Evolutionary conservation across 1,140 invertebrate genomes (phyloP), one percentile per base, ranked within the genome.

Genomic region (Brachionus koreanus): DNA sequence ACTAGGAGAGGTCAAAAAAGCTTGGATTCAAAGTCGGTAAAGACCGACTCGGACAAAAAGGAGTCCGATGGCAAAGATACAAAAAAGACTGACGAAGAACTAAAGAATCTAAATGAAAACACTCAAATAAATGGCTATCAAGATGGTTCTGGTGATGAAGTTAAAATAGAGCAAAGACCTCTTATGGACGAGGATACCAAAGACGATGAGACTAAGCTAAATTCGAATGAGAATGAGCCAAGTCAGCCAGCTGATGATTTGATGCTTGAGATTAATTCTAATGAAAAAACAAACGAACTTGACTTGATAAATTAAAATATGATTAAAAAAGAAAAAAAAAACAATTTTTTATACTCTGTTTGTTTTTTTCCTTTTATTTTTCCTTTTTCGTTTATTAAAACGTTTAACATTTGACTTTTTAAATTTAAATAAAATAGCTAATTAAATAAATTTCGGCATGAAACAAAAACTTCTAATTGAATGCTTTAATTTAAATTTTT

Each of bases 151-250:
- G 4, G 19, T 39, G 33, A 65, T 3, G n/a, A 69, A 69, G 37
- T 5, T 16, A 35, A 69, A 69, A 23, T 39, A 2, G 35, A 37
- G 29, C 29, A 33, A 23, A 16, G 0, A n/a, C 9, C 13, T 42
- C 13, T 37, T 19, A 39, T 13, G 12, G 37, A 69, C 12, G 65
- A 69, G 37, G 65, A 69, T 2, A 69, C 29, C 13, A 69, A 16
- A 37, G 37, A 69, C 9, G 29, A 19, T 39, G 10, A 29, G 29
- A 29, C 25, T n/a, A n/a, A 39, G 16, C 33, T 39, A 3, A 69
- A 69, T 69, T 69, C 65, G 35, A 69, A 69, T 69, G 65, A 69
- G 65, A 69, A 69, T 69, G 65, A 65, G 23, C 25, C 37, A 35
- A 19, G 37, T 39, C 33, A 37, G 29, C 29, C 29, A 19, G 29